These are phyloP conservation scores for Phrynocephalus forsythii DNA, from an alignment of 2,797 vertebrate genomes.

Conservation along the genomic window DNA sequence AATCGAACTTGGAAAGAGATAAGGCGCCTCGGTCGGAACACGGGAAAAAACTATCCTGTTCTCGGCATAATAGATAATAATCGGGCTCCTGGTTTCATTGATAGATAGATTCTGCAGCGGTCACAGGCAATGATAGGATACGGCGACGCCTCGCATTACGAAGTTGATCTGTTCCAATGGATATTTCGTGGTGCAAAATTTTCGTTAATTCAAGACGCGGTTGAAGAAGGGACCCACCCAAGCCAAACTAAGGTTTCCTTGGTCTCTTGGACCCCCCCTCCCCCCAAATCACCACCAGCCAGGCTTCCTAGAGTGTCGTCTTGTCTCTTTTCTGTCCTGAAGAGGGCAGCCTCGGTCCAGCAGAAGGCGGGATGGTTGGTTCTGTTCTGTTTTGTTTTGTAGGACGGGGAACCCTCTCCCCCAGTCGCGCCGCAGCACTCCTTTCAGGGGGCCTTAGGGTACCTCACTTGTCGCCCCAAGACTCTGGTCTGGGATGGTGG, in stretches of 20 bases:
- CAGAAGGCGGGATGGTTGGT: neutral
- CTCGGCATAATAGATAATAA: neutral
- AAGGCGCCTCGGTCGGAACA: neutral
- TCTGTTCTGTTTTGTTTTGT: neutral
- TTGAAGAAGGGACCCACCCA: neutral
- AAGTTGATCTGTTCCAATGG: too few species aligned
- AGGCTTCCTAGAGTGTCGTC: neutral
- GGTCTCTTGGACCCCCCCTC: neutral
- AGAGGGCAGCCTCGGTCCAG: constrained; percentile 24
- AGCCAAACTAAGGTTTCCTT: neutral
- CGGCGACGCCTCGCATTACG: too few species aligned
- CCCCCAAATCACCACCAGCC: too few species aligned
- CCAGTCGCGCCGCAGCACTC: neutral
- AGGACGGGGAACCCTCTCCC: too few species aligned
- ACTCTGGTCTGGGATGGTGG: neutral
- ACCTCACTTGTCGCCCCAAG: neutral
- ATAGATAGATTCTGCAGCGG: neutral
- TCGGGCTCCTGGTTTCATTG: neutral
- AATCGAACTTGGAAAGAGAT: neutral
- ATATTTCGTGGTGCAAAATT: too few species aligned
- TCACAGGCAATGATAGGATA: too few species aligned
- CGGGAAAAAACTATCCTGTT: too few species aligned
- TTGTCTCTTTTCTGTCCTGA: neutral
- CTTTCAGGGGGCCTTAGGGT: neutral
- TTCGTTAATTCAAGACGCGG: neutral